Evolutionary conservation across 2,113 vertebrate genomes (phyloP).

Genomic region (Psephotus haematonotus): DNA sequence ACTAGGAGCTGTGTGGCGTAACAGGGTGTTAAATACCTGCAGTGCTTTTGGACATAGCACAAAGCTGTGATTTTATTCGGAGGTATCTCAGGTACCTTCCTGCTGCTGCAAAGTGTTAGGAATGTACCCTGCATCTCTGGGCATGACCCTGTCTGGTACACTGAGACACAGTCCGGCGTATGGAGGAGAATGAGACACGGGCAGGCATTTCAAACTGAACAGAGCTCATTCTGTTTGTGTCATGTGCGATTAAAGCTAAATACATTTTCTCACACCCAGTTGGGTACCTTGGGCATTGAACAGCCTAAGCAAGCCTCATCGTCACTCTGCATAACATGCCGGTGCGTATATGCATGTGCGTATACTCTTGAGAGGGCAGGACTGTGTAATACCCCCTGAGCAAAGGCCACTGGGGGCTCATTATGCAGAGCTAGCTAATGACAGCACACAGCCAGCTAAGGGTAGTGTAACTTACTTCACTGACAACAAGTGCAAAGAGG

Average conservation of each 20-base stretch:
- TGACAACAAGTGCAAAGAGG: neutral
- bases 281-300: neutral
- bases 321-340: accelerated
- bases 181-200: neutral
- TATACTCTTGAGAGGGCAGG: neutral
- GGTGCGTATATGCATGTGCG: accelerated
- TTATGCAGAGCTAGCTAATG: neutral
- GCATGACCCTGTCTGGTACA: accelerated
- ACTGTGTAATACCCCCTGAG: neutral
- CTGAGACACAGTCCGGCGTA: neutral
- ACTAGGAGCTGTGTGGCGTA: neutral
- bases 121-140: neutral
- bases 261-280: accelerated
- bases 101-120: neutral
- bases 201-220: neutral
- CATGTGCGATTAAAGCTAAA: neutral
- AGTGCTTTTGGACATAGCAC: neutral
- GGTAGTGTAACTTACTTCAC: neutral
- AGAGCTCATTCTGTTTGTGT: neutral
- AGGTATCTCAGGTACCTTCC: neutral
- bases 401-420: neutral
- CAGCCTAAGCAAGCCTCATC: neutral
- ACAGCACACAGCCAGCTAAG: neutral
- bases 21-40: neutral
- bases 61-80: neutral